These are phyloP conservation scores for Acanthoscelides obtectus DNA, from an alignment of 2,888 invertebrate species.

Conservation along the genomic window DNA sequence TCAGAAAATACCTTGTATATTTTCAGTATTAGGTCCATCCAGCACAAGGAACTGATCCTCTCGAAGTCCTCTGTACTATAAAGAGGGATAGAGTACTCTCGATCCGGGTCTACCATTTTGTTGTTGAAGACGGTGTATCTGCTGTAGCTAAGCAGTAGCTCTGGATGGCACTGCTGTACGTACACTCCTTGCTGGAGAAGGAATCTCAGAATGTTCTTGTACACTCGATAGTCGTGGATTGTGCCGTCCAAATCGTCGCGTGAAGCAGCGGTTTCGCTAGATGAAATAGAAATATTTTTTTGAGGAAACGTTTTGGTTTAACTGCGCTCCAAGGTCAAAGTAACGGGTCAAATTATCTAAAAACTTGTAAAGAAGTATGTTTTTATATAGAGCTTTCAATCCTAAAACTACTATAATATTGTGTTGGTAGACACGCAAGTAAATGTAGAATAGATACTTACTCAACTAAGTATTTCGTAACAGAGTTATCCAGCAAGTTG, in stretches of 20 bases:
- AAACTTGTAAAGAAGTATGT: too few relatives aligned
- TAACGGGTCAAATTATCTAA: too few relatives aligned
- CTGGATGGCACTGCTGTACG: slow-evolving; percentile 43
- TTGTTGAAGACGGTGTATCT: slow-evolving; percentile 39
- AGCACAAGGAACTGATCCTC: slow-evolving; percentile 46
- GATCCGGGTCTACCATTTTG: not conserved
- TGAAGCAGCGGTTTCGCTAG: slow-evolving; percentile 12
- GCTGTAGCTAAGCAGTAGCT: slow-evolving; percentile 43
- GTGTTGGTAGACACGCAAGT: slow-evolving; percentile 1
- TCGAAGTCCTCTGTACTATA: slow-evolving; percentile 25
- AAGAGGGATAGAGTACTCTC: not conserved
- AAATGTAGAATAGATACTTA: not conserved
- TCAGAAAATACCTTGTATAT: slow-evolving; percentile 51
- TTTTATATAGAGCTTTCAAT: too few relatives aligned
- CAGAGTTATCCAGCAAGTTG: slow-evolving; percentile 31
- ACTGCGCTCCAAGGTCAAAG: too few relatives aligned
- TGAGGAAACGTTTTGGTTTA: too few relatives aligned
- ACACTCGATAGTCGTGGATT: slow-evolving; percentile 34
- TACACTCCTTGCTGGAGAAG: slow-evolving; percentile 39
- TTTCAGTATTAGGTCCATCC: slow-evolving; percentile 60
- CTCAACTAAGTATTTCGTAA: slow-evolving; percentile 24
- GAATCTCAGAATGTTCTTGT: slow-evolving; percentile 40
- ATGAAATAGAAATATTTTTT: too few relatives aligned
- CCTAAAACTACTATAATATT: too few relatives aligned
- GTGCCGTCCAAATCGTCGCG: slow-evolving; percentile 18